Conservation (phyloP, 2,113 vertebrate genomes). For the Burhinus oedicnemus region DNA sequence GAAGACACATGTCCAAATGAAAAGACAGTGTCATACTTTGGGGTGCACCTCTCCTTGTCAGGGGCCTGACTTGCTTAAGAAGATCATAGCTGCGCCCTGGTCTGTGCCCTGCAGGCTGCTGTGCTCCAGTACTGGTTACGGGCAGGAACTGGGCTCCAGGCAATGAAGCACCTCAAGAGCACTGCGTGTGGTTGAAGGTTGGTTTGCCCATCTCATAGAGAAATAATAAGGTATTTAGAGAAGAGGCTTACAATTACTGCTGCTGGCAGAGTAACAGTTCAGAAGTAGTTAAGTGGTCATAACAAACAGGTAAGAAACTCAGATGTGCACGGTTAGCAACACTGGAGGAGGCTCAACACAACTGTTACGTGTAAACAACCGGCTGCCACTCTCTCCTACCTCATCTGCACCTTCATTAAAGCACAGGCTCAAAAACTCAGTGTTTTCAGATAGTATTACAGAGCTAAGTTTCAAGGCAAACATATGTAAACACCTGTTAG, state of each 20-base stretch:
- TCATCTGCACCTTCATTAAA: background rate
- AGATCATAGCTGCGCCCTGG: background rate
- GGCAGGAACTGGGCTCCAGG: background rate
- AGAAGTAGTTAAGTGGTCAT: background rate
- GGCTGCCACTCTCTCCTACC: background rate
- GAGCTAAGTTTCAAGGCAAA: constrained; percentile 35
- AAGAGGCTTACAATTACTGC: background rate
- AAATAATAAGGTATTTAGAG: background rate
- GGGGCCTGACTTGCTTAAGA: background rate
- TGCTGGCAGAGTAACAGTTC: background rate
- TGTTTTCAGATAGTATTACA: background rate
- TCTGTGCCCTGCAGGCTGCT: background rate
- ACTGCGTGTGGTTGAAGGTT: background rate
- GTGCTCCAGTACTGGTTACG: fast-evolving
- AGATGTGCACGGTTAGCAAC: background rate
- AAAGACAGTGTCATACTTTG: background rate
- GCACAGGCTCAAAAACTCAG: background rate
- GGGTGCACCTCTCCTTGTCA: background rate
- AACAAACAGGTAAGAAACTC: background rate
- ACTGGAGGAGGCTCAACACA: background rate
- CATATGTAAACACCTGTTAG: constrained; percentile 11
- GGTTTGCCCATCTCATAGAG: background rate
- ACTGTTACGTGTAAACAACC: background rate
- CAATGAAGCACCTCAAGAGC: background rate
- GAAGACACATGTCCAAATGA: background rate